phyloP scores from a whole-genome alignment of 2,113 vertebrate species.

The Boulengeromyrus knoepffleri region DNA sequence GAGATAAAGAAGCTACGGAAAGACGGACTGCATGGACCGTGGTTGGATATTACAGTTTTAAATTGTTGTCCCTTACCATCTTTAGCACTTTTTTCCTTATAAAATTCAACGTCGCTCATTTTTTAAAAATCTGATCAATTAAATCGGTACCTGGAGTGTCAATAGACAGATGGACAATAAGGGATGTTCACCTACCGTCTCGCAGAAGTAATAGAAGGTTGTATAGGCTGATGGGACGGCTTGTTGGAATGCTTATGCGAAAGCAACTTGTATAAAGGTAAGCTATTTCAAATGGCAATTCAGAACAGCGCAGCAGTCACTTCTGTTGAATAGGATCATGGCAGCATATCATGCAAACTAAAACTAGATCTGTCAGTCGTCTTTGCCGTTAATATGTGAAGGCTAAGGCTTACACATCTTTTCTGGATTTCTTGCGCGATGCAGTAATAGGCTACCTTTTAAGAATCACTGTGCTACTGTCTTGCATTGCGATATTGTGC shows the following conservation, averaged over 20 bases:
- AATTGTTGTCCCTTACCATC: not conserved
- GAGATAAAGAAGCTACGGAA: not conserved
- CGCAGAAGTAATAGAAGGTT: constrained; percentile 23
- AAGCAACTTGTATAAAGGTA: constrained; percentile 28
- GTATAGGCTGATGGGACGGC: constrained; percentile 28
- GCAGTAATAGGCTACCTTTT: not conserved
- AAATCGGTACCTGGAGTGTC: constrained; percentile 22
- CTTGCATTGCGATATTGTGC: not conserved
- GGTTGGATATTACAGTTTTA: not conserved
- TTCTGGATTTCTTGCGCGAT: not conserved
- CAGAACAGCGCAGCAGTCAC: not conserved
- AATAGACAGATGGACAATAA: constrained; percentile 25
- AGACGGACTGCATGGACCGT: not conserved
- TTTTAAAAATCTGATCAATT: not conserved
- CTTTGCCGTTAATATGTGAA: not conserved
- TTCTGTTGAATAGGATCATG: not conserved
- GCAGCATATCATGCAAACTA: not conserved
- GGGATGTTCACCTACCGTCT: constrained; percentile 35
- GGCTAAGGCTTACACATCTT: not conserved
- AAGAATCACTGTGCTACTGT: not conserved
- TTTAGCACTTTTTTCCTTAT: not conserved
- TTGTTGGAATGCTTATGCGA: constrained; percentile 15
- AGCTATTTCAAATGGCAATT: not conserved
- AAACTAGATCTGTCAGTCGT: not conserved
- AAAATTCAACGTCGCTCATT: not conserved